Base-by-base conservation (phyloP, 1,140 invertebrate species). In the Pentalonia nigronervosa region DNA sequence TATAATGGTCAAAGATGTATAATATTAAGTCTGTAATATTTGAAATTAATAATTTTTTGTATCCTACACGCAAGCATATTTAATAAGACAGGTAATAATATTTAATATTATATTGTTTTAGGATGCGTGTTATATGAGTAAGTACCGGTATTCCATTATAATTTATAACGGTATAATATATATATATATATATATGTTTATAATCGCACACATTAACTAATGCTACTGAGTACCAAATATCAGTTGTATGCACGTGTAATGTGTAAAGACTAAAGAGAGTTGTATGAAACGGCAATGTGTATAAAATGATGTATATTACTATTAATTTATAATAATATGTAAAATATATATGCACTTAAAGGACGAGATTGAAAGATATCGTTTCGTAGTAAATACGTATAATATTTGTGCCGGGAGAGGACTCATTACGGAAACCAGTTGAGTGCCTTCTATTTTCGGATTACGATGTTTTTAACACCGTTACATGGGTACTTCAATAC, bases 51-150 rank as follows among this genome's bases (percentile, higher is more conserved):
- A 76, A 76, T 76, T n/a, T 17, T n/a, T 76, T 30, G n/a, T 76
- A 76, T 76, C 60, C 30, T 76, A n/a, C n/a, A 76, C 60, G 60
- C 60, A 76, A 11, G 30, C n/a, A 76, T 76, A 76, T n/a, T 76
- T 76, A 76, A 76, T 76, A n/a, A 76, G 17, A 17, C 17, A n/a
- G 30, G 4, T n/a, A 67, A 67, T 67, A 67, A 76, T n/a, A 34
- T 76, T 76, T 76, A 6, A 76, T 76, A 76, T 76, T 76, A 76
- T 34, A 76, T 76, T 76, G 60, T 76, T 76, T 76, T 76, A 76
- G 60, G 60, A 76, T 76, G 60, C n/a, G 60, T 67, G 60, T 67
- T 67, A 67, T 67, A 76, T 34, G 30, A 30, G 30, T 76, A 67
- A 21, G 53, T 56, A 56, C 14, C n/a, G 30, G 30, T n/a, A 14